Conservation (phyloP, 2,888 invertebrate species). For the Fragum whitleyi region DNA sequence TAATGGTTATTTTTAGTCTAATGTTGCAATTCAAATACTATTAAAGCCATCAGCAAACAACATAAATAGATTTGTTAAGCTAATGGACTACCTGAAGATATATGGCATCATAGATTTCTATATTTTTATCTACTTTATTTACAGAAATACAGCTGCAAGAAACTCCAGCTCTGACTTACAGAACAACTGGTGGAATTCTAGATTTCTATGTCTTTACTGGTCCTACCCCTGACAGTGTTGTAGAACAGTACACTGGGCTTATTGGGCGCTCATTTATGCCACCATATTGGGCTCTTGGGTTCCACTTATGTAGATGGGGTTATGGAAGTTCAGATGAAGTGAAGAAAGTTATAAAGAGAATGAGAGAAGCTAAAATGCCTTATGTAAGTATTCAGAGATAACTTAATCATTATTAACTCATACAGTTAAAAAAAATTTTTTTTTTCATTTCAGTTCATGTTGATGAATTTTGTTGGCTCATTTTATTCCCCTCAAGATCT, state of each 20-base stretch:
- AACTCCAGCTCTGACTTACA: slow-evolving; percentile 92
- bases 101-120: no score
- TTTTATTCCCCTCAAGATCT: no score
- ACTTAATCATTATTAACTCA: no score
- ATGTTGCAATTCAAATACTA: no score
- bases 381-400: slow-evolving; percentile 68
- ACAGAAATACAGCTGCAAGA: slow-evolving; percentile 23
- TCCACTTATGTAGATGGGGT: slow-evolving; percentile 91
- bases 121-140: neutral
- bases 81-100: no score
- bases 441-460: no score
- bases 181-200: slow-evolving; percentile 92
- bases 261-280: slow-evolving; percentile 79
- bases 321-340: slow-evolving; percentile 70
- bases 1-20: no score
- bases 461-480: no score
- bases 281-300: slow-evolving; percentile 92
- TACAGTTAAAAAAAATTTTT: no score
- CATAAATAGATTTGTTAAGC: no score
- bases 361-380: slow-evolving; percentile 73
- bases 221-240: slow-evolving; percentile 88
- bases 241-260: slow-evolving; percentile 80
- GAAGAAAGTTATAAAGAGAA: slow-evolving; percentile 70
- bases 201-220: slow-evolving; percentile 92
- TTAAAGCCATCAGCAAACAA: no score